Conservation (phyloP, 2,888 invertebrate species). For the Leucophenga montana region DNA sequence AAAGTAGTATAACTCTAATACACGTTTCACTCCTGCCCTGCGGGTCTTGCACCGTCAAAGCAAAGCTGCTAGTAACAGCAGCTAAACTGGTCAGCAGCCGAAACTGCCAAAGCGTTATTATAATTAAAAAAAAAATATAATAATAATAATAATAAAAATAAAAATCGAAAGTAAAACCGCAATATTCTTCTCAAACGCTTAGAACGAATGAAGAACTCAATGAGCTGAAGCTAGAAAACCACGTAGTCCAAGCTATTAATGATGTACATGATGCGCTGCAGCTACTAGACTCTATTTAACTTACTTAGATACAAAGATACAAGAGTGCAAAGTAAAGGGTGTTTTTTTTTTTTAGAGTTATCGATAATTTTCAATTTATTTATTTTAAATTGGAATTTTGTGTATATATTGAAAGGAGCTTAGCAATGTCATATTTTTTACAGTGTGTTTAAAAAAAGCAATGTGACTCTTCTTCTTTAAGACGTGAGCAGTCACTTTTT, state of each 20-base stretch:
- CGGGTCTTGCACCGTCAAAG: background rate
- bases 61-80: conserved; percentile 36
- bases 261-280: background rate
- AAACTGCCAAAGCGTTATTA: conserved; percentile 26
- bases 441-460: too few relatives aligned
- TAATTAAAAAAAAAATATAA: conserved; percentile 28
- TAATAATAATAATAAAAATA: conserved; percentile 26
- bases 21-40: too few relatives aligned
- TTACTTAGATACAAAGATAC: background rate
- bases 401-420: too few relatives aligned
- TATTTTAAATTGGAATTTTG: too few relatives aligned
- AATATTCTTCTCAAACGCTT: conserved; percentile 5
- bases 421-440: too few relatives aligned
- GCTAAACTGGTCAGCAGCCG: conserved; percentile 48
- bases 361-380: too few relatives aligned
- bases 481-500: too few relatives aligned
- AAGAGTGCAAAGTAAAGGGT: background rate
- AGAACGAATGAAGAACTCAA: background rate
- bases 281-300: background rate
- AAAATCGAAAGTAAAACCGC: conserved; percentile 34
- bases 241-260: background rate
- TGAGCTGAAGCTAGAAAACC: conserved; percentile 9
- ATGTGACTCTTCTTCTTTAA: too few relatives aligned
- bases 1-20: conserved; percentile 39
- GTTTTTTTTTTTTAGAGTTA: too few relatives aligned